These are phyloP conservation scores for Henricia sp. DNA, from an alignment of 53 echinoderm and acorn worm species.

Conservation along the genomic window DNA sequence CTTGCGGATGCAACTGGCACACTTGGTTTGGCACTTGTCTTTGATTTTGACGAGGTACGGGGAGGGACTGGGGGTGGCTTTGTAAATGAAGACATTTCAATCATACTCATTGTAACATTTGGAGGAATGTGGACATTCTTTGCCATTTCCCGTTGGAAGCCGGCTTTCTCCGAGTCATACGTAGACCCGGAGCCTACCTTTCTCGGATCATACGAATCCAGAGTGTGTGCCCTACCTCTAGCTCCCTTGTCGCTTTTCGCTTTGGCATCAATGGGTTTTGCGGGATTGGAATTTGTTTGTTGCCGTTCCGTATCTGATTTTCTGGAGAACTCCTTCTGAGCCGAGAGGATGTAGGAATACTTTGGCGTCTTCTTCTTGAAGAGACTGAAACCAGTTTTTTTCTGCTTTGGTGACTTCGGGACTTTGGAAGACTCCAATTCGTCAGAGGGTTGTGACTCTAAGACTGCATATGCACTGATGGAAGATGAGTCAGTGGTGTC, in stretches of 20 bases:
- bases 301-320: constrained; percentile 55
- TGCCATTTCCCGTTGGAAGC: constrained; percentile 12
- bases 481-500: background rate
- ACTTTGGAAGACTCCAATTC: background rate
- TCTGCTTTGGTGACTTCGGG: constrained; percentile 23
- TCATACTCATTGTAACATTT: background rate
- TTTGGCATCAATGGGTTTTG: constrained; percentile 16
- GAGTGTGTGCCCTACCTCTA: constrained; percentile 60
- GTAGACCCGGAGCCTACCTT: background rate
- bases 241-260: constrained; percentile 47
- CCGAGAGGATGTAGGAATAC: constrained; percentile 82
- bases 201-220: constrained; percentile 47
- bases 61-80: constrained; percentile 28
- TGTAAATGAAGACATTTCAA: background rate
- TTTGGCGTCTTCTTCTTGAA: constrained; percentile 83
- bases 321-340: constrained; percentile 74
- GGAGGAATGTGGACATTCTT: constrained; percentile 40
- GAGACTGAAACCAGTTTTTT: constrained; percentile 52
- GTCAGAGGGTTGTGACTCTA: background rate
- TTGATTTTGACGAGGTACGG: background rate
- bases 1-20: background rate
- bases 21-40: constrained; percentile 9
- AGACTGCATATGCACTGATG: constrained; percentile 48
- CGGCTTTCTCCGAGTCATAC: constrained; percentile 20
- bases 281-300: constrained; percentile 48